These are phyloP conservation scores for Zaprionus vittiger DNA, from an alignment of 1,140 invertebrate genomes.

Conservation along the genomic window DNA sequence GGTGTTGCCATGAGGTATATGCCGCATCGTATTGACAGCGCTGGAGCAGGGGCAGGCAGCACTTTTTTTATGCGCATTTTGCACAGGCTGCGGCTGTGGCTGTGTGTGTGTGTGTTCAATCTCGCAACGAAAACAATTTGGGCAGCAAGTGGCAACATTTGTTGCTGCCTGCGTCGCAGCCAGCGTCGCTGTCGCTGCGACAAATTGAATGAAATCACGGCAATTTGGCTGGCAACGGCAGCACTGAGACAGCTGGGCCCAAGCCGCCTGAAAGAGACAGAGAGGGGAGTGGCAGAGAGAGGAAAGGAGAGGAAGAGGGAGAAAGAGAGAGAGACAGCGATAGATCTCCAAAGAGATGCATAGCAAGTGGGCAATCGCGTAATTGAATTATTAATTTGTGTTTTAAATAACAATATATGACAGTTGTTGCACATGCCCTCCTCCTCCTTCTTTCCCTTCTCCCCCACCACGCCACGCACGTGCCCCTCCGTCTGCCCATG, in stretches of 20 bases:
- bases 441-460: not conserved
- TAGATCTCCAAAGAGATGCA: constrained; percentile 24
- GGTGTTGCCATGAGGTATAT: constrained; percentile 1
- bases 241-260: constrained; percentile 64
- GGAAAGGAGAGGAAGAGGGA: not conserved
- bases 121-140: constrained; percentile 79
- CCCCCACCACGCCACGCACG: not conserved
- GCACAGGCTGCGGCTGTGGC: constrained; percentile 52
- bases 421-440: constrained; percentile 32
- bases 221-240: constrained; percentile 74
- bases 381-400: constrained; percentile 81
- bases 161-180: constrained; percentile 58
- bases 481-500: not conserved
- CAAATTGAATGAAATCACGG: constrained; percentile 83
- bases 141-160: constrained; percentile 81
- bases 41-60: constrained; percentile 23
- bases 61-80: constrained; percentile 72
- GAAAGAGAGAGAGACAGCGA: not conserved
- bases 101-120: constrained; percentile 37
- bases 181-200: constrained; percentile 66
- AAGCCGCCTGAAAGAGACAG: constrained; percentile 37
- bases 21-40: constrained; percentile 20
- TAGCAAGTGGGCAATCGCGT: constrained; percentile 51
- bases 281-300: not conserved
- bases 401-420: constrained; percentile 68